phyloP scores from a whole-genome alignment of 2,888 invertebrate species.

The Germaria angustata region DNA sequence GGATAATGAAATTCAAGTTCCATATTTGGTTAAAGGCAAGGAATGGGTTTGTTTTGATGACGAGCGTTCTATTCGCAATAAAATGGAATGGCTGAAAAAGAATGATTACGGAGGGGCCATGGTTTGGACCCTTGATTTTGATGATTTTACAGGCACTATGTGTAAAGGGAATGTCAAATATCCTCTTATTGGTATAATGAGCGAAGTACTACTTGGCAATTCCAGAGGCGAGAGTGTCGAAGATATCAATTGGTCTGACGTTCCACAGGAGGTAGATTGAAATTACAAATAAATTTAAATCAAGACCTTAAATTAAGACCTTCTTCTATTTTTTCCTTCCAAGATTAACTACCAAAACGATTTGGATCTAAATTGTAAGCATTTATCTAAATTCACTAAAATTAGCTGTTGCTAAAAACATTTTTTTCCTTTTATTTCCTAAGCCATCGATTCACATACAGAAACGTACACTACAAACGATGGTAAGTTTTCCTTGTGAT shows the following conservation, averaged over 20 bases:
- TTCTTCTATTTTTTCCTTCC: constrained; percentile 74
- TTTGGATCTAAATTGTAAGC: constrained; percentile 86
- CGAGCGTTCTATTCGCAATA: constrained; percentile 85
- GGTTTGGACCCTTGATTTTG: constrained; percentile 98
- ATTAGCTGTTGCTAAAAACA: not conserved
- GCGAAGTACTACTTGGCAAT: constrained; percentile 92
- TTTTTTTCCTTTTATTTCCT: constrained; percentile 69
- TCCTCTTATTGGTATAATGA: constrained; percentile 92
- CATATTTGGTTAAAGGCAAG: constrained; percentile 93
- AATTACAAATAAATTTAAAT: not conserved
- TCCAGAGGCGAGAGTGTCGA: constrained; percentile 90
- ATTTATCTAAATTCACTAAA: not conserved
- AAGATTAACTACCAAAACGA: constrained; percentile 86
- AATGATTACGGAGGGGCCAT: constrained; percentile 97
- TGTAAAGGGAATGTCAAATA: constrained; percentile 94
- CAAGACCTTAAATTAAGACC: too few species aligned
- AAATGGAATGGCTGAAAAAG: constrained; percentile 96
- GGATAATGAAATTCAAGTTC: constrained; percentile 97
- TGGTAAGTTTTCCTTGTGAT: constrained; percentile 85
- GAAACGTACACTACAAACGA: constrained; percentile 93
- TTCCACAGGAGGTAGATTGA: constrained; percentile 81
- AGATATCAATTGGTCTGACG: constrained; percentile 91
- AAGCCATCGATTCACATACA: constrained; percentile 86
- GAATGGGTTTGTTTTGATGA: constrained; percentile 98
- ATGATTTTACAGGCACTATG: constrained; percentile 94